A percentile compares a stretch with the other conserved stretches of the same genome.
Evolutionary conservation across 2,113 vertebrate genomes (phyloP).

Genomic region (Pterocles burchelli): DNA sequence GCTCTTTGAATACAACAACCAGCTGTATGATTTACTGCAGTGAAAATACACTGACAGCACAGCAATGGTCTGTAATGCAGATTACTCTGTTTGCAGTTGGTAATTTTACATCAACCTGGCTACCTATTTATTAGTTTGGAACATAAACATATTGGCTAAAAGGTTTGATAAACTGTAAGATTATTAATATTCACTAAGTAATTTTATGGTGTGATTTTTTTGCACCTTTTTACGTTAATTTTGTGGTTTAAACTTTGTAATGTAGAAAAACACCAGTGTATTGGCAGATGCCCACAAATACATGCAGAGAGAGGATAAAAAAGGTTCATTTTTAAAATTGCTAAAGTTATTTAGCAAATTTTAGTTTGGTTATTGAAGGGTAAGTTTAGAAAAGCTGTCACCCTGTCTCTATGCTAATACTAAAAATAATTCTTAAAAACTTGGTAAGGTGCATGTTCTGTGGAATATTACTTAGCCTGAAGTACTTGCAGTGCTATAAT

Average conservation of each 20-base stretch:
- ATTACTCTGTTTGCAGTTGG: background rate
- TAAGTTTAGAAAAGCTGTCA: background rate
- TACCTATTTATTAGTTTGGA: background rate
- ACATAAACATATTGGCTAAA: background rate
- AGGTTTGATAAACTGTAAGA: background rate
- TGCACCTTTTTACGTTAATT: background rate
- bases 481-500: constrained; percentile 26
- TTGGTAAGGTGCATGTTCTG: constrained; percentile 23
- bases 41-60: background rate
- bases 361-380: background rate
- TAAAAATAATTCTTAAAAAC: background rate
- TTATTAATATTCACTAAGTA: background rate
- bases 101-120: background rate
- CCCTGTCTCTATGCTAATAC: background rate
- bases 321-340: background rate
- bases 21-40: background rate
- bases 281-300: background rate
- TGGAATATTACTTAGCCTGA: constrained; percentile 28
- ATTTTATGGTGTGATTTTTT: background rate
- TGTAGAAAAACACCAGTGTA: background rate
- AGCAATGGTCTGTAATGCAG: background rate
- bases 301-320: background rate
- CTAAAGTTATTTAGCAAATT: background rate
- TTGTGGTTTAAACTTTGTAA: background rate
- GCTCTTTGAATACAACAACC: background rate